Conservation (phyloP, 2,888 invertebrate species). For the Caenorhabditis parvicauda region DNA sequence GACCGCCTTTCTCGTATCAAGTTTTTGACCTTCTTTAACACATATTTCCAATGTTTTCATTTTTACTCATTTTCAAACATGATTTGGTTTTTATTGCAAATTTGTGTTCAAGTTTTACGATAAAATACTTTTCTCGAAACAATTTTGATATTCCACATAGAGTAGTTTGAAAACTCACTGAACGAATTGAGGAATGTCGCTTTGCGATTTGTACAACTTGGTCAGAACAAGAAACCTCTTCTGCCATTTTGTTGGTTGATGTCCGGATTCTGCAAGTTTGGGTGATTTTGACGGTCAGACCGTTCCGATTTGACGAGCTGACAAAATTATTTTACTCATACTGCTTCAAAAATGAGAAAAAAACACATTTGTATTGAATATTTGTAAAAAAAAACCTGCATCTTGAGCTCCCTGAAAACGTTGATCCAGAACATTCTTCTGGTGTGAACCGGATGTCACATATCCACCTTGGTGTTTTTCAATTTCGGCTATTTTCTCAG, state of each 20-base stretch:
- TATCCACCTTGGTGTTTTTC: no score
- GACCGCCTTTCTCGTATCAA: background rate
- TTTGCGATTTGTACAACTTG: conserved; percentile 33
- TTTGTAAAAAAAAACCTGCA: conserved; percentile 12
- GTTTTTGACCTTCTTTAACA: no score
- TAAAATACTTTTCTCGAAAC: background rate
- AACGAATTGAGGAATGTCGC: conserved; percentile 49
- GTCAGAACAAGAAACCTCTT: conserved; percentile 49
- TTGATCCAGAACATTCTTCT: conserved; percentile 22
- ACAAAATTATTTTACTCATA: background rate
- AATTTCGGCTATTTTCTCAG: no score
- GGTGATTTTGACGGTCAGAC: background rate
- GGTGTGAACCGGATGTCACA: conserved; percentile 31
- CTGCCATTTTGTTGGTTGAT: conserved; percentile 45
- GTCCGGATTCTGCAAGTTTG: conserved; percentile 22
- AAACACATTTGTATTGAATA: no score
- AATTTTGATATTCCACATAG: background rate
- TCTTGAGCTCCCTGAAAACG: conserved; percentile 31
- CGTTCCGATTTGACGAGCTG: background rate
- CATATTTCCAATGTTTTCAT: no score
- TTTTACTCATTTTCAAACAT: background rate
- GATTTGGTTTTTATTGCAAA: background rate
- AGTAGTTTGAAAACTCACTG: conserved; percentile 41
- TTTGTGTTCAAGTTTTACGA: background rate
- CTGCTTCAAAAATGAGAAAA: background rate